These are phyloP conservation scores for Sander lucioperca DNA, from an alignment of 2,113 vertebrate genomes.

Conservation along the genomic window DNA sequence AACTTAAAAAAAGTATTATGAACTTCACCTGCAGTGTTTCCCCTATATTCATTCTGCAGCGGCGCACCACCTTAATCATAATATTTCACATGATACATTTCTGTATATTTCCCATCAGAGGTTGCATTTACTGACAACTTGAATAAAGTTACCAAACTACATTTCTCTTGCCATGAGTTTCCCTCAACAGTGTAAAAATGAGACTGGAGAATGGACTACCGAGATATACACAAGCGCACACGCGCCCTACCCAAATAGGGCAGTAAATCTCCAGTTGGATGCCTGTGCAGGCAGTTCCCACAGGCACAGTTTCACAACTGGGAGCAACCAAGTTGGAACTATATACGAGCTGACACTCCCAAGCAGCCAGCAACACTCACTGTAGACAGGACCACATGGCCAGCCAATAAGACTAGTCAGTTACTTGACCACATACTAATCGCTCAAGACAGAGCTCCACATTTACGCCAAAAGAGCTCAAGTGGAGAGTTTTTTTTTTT, in stretches of 20 bases:
- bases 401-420: conserved; percentile 41
- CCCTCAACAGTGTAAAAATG: not conserved
- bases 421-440: conserved; percentile 42
- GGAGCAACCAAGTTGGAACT: conserved; percentile 57
- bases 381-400: conserved; percentile 32
- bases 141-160: not conserved
- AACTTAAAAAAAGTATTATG: not conserved
- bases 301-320: conserved; percentile 74
- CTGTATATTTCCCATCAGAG: not conserved
- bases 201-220: conserved; percentile 35
- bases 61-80: not conserved
- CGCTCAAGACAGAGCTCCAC: conserved; percentile 18
- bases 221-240: conserved; percentile 58
- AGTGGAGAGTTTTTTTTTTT: conserved; percentile 4
- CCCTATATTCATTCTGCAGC: too few relatives aligned
- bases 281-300: conserved; percentile 72
- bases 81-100: not conserved
- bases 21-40: not conserved
- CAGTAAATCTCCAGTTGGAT: conserved; percentile 78
- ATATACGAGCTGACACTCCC: conserved; percentile 45
- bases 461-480: conserved; percentile 26
- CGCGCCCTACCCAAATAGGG: conserved; percentile 81
- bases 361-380: conserved; percentile 43
- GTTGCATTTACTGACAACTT: not conserved
- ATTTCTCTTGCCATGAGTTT: not conserved